Conservation (phyloP, 2,113 vertebrate species). For the Aspidoscelis tigris region DNA sequence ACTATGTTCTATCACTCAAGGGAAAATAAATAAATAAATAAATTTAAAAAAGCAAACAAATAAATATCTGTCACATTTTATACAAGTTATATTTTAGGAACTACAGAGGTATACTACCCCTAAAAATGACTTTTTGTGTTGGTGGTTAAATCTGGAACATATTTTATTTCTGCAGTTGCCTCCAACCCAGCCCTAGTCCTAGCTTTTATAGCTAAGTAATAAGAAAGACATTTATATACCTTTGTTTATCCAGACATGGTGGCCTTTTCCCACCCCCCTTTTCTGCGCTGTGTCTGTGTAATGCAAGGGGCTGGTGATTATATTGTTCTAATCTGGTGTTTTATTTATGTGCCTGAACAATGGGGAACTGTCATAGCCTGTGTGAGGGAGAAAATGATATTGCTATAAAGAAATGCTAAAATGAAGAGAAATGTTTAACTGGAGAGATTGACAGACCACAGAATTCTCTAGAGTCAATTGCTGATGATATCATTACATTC, state of each 20-base stretch:
- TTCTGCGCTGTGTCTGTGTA: background rate
- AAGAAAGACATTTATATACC: background rate
- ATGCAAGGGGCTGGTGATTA: background rate
- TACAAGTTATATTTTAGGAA: background rate
- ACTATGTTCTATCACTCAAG: too few species aligned
- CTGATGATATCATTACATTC: slow-evolving; percentile 9
- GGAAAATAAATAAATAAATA: too few species aligned
- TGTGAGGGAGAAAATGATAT: slow-evolving; percentile 30
- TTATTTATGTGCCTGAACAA: slow-evolving; percentile 43
- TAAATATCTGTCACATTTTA: background rate
- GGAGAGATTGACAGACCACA: slow-evolving; percentile 16
- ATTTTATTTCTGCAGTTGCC: background rate
- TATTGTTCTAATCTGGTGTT: slow-evolving; percentile 38
- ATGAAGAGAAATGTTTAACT: slow-evolving; percentile 40
- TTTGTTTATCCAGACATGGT: background rate
- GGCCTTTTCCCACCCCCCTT: background rate
- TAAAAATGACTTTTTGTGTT: background rate
- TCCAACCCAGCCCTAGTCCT: slow-evolving; percentile 1
- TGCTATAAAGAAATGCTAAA: slow-evolving; percentile 21
- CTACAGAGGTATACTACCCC: background rate
- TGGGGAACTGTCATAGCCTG: slow-evolving; percentile 12
- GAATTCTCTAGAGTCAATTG: background rate
- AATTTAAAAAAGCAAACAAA: too few species aligned
- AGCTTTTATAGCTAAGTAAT: background rate
- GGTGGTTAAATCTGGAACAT: background rate